phyloP scores from a whole-genome alignment of 2,113 vertebrate species.

The Saimiri boliviensis region DNA sequence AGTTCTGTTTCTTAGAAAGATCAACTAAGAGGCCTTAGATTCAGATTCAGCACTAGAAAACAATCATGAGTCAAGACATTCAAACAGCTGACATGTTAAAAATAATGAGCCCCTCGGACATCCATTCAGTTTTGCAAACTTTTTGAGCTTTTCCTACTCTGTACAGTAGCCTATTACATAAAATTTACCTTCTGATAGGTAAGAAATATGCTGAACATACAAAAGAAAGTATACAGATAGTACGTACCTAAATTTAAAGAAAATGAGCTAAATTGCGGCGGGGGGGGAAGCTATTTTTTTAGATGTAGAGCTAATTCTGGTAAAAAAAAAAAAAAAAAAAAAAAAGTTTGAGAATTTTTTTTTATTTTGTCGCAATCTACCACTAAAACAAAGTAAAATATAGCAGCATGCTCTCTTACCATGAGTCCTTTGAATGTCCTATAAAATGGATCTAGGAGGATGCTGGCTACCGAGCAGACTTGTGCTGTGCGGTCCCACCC shows the following conservation, averaged over 20 bases:
- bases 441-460: constrained; percentile 89
- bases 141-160: not conserved
- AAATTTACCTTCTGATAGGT: not conserved
- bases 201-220: not conserved
- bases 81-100: not conserved
- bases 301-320: not conserved
- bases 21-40: not conserved
- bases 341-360: not conserved
- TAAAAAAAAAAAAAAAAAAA: not conserved
- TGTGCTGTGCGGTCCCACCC: constrained; percentile 90
- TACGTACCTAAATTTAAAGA: not conserved
- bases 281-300: not conserved
- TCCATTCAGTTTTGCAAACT: not conserved
- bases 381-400: not conserved
- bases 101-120: not conserved
- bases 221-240: not conserved
- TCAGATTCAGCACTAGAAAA: not conserved
- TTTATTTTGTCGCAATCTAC: not conserved
- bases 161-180: not conserved
- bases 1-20: constrained; percentile 41
- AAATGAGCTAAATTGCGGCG: not conserved
- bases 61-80: not conserved
- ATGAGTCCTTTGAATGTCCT: constrained; percentile 89
- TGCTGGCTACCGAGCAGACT: constrained; percentile 87
- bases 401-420: constrained; percentile 84